Evolutionary conservation across 2,888 invertebrate genomes (phyloP), one percentile per base, ranked within the genome.

Genomic region (Drosophila colorata): DNA sequence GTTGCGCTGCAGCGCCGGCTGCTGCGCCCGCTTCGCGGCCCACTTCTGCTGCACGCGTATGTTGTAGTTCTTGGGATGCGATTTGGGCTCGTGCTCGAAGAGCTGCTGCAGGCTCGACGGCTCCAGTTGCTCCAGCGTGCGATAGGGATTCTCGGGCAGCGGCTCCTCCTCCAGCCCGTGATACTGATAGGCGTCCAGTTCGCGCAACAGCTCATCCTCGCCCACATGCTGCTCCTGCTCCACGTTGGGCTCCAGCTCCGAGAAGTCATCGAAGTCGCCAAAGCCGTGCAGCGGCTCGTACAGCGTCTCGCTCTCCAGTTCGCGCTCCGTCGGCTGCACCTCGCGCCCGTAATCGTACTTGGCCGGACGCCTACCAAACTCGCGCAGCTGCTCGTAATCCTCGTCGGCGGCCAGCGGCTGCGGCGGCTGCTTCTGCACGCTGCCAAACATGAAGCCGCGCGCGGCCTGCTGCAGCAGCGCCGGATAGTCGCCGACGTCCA

Each of bases 21-120:
- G 87, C 41, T 74, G 80, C 38, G 89, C 80, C 0, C 91, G 82
- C 65, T 92, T 91, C 41, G 90, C 77, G 20, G 90, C 83, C 90
- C 91, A 89, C 61, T 92, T 90, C 64, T 91, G 91, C 65, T 91
- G 90, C 69, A 86, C 66, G 64, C 88, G 82, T 51, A 88, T 87
- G 43, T 91, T 91, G 59, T 87, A 87, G 69, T 74, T 66, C 28
- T 85, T 80, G 5, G 61, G 55, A 20, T 55, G 74, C 35, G 73
- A n/a, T 37, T 83, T 78, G 41, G 38, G 69, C 46, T 90, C 79
- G 55, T 87, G 87, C 57, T 90, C 90, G 55, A 92, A 90, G 2
- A 92, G 78, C 44, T 91, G 90, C 37, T 92, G 89, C 52, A 92
- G 60, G 0, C 79, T 70, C 9, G 86, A 84, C 2, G 90, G 86